A percentile compares a stretch with the other conserved stretches of the same genome.
phyloP scores from a whole-genome alignment of 2,113 vertebrate genomes.

The Podilymbus podiceps region DNA sequence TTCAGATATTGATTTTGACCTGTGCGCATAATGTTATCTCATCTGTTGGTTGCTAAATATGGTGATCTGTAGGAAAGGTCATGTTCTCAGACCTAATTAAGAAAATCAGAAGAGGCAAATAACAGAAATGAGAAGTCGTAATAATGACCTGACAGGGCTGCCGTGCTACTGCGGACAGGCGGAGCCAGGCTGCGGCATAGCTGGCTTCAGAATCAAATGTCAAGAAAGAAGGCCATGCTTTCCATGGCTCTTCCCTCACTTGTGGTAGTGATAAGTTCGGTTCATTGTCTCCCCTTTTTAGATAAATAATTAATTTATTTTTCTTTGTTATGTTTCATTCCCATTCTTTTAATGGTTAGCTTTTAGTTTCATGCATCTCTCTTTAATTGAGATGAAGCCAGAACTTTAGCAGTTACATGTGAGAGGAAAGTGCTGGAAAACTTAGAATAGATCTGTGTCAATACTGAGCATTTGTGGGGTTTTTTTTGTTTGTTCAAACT shows the following conservation, averaged over 20 bases:
- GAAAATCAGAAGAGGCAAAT: conserved; percentile 44
- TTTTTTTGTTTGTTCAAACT: too few relatives aligned
- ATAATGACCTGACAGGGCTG: not conserved
- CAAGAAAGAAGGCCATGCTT: not conserved
- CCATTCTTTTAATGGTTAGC: not conserved
- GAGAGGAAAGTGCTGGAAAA: not conserved
- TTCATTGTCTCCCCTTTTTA: not conserved
- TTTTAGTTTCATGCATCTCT: not conserved
- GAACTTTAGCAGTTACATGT: not conserved
- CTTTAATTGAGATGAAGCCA: not conserved
- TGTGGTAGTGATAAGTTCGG: not conserved
- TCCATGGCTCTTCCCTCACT: not conserved
- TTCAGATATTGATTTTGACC: conserved; percentile 32
- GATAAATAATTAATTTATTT: not conserved
- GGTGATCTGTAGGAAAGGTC: conserved; percentile 11
- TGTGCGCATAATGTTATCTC: not conserved
- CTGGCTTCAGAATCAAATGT: not conserved
- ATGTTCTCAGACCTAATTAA: conserved; percentile 47
- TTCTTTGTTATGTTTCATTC: not conserved
- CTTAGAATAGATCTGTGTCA: not conserved
- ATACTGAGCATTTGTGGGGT: not conserved
- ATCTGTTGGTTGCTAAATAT: conserved; percentile 22
- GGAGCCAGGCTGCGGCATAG: not conserved
- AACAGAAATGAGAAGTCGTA: conserved; percentile 12
- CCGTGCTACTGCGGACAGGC: not conserved